Evolutionary conservation across 2,888 invertebrate genomes (phyloP).

Genomic region (Brenthis ino): DNA sequence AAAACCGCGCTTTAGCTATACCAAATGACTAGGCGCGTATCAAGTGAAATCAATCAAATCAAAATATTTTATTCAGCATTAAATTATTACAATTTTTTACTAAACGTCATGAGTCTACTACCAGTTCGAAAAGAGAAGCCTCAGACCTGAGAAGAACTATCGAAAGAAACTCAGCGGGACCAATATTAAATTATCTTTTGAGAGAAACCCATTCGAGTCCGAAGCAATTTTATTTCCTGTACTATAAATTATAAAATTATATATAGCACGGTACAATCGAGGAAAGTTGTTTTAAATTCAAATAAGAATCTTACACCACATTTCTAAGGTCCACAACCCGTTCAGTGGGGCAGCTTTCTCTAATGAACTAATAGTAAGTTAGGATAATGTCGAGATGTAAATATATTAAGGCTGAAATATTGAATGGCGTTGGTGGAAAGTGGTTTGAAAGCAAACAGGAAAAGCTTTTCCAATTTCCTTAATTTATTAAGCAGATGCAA

Average conservation of each 20-base stretch:
- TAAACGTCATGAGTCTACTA: too few relatives aligned
- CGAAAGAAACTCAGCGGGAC: too few relatives aligned
- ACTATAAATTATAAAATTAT: conserved; percentile 23
- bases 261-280: conserved; percentile 9
- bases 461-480: conserved; percentile 6
- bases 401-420: conserved; percentile 4
- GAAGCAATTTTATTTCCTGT: conserved; percentile 24
- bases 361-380: background rate
- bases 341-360: conserved; percentile 20
- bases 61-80: too few relatives aligned
- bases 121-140: too few relatives aligned
- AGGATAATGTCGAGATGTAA: conserved; percentile 14
- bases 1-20: conserved; percentile 10
- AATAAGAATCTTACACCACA: conserved; percentile 9
- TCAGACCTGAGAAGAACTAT: too few relatives aligned
- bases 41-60: background rate
- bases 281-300: conserved; percentile 22
- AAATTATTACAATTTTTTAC: too few relatives aligned
- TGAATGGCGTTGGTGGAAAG: background rate
- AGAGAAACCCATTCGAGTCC: conserved; percentile 8
- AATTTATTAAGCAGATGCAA: background rate
- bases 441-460: conserved; percentile 5
- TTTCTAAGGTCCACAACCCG: conserved; percentile 7
- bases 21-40: conserved; percentile 20
- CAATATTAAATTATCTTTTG: too few relatives aligned